A percentile compares a stretch with the other conserved stretches of the same genome.
Conservation (phyloP, 2,797 vertebrate genomes). For the Pithecia hirsuta region DNA sequence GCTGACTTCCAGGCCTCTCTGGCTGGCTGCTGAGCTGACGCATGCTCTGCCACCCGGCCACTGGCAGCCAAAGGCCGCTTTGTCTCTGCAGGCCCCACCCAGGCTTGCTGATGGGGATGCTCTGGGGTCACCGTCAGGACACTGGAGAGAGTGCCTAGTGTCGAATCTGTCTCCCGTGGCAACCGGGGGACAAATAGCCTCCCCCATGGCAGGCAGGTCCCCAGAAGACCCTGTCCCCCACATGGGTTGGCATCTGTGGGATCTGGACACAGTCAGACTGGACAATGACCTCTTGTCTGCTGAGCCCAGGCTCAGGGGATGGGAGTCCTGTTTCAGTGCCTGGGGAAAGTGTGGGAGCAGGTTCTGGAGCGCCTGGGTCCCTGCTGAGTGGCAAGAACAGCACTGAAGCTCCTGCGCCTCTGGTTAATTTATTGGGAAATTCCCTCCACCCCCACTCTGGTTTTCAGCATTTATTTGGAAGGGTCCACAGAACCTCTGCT, state of each 20-base stretch:
- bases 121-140: conserved; percentile 71
- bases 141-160: conserved; percentile 34
- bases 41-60: background rate
- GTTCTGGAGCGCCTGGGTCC: background rate
- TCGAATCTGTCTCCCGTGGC: conserved; percentile 50
- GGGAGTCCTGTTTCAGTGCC: background rate
- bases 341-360: background rate
- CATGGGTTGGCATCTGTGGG: conserved; percentile 43
- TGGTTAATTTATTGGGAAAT: background rate
- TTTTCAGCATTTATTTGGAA: background rate
- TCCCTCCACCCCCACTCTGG: no score
- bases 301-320: background rate
- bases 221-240: background rate
- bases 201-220: background rate
- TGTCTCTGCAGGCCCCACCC: conserved; percentile 56
- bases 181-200: conserved; percentile 60
- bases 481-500: background rate
- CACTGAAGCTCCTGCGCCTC: background rate
- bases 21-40: background rate
- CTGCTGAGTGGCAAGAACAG: accelerated
- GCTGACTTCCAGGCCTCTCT: background rate
- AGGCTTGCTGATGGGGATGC: conserved; percentile 52
- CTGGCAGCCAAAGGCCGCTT: conserved; percentile 62
- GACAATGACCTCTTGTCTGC: conserved; percentile 64
- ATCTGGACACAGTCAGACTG: background rate